These are phyloP conservation scores for Caenorhabditis sinica DNA, from an alignment of 2,888 invertebrate genomes.

Conservation along the genomic window DNA sequence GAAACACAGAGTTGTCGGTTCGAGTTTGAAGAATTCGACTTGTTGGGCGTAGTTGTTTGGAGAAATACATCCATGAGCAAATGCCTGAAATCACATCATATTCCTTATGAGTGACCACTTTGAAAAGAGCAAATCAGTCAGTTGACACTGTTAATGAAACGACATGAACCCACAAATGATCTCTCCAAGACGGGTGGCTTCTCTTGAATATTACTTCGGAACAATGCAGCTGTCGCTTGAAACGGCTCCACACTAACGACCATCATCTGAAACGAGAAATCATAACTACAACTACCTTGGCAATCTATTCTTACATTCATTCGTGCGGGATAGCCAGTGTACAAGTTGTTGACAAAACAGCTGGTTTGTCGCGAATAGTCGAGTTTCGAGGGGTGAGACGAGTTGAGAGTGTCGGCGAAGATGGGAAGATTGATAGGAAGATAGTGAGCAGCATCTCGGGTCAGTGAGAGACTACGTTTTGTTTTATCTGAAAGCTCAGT, in stretches of 20 bases:
- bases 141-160: too few relatives aligned
- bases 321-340: not conserved
- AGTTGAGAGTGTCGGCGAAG: not conserved
- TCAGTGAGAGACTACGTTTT: not conserved
- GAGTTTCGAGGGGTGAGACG: not conserved
- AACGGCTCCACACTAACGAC: too few relatives aligned
- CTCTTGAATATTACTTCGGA: too few relatives aligned
- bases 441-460: not conserved
- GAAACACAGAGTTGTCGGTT: not conserved
- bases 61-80: not conserved
- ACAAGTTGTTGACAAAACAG: not conserved
- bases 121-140: too few relatives aligned
- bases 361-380: not conserved
- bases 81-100: not conserved
- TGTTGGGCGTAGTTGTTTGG: not conserved
- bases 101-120: too few relatives aligned
- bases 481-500: not conserved
- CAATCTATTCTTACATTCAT: not conserved
- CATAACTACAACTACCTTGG: too few relatives aligned
- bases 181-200: not conserved
- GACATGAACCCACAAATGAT: not conserved
- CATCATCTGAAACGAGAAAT: too few relatives aligned
- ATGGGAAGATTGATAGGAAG: not conserved
- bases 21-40: not conserved
- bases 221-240: too few relatives aligned